Base-by-base conservation (phyloP, 2,888 invertebrate species). In the Dorcus hopei region DNA sequence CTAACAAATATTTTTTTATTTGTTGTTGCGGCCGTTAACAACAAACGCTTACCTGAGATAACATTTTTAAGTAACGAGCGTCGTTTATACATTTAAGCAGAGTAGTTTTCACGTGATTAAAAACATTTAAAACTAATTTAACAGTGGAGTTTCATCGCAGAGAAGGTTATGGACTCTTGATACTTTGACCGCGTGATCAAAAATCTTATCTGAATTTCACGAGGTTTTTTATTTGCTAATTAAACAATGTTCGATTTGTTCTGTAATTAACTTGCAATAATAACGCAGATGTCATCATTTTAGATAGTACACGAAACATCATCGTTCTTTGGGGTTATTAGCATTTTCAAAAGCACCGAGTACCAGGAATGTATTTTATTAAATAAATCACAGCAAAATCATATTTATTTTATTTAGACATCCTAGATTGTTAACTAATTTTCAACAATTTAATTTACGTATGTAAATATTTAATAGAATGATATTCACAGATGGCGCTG, bases 11-110 rank as follows among this genome's bases (percentile, higher is more conserved):
- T 50, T 45, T 42, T 62, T 56, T 52, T 54, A 58, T 52, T 38
- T 54, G 40, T 52, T 59, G 45, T 45, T 53, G 52, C 39, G 48
- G 52, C 48, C 53, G 52, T 61, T 59, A 14, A 55, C 19, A 61
- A 39, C 14, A 50, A 61, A 49, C 65, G 65, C 72, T 72, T 70
- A 73, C 74, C 71, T 70, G 67, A 65, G 67, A 69, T 65, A 66
- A 73, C 70, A 69, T 71, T 72, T 69, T 71, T 74, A 70, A 73
- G 63, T 66, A 69, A 66, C 65, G 69, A 67, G 59, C 71, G 69
- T 68, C 68, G 65, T 64, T 69, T 73, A 68, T 71, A 74, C 76
- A 76, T 76, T 70, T 68, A 67, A 64, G 65, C 65, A 62, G 62
- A 61, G 52, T 61, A 59, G 51, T 57, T 56, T 62, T 62, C 43